Evolutionary conservation across 2,113 vertebrate species (phyloP), one percentile per base, ranked within the genome.

Genomic region (Phyllostomus discolor): DNA sequence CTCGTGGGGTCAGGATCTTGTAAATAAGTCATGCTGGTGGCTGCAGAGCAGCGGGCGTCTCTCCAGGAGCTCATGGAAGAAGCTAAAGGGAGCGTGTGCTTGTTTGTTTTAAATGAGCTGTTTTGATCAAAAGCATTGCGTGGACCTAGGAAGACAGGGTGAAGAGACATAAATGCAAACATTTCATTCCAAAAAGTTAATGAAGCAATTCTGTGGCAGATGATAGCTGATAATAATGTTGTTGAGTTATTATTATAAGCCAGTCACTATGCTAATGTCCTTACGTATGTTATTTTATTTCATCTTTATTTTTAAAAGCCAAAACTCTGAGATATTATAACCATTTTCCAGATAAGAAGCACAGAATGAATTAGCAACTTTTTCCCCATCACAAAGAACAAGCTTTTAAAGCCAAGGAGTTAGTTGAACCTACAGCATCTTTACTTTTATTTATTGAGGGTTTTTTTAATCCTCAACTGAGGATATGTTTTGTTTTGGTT

Each of bases 21-120:
- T 94, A 96, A 95, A 95, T 97, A 95, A 97, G 95, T 97, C 97
- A 96, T 70, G 10, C 70, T 73, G 80, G 96, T 95, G 89, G 70
- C 83, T 87, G 88, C 4, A 91, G 83, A 69, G 80, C 69, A 57
- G 70, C 46, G 54, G 59, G 50, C 24, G 62, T 62, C 94, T 94
- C 95, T 96, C 85, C 67, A 82, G 80, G 81, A 57, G 24, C 28
- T 78, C 78, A 16, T 8, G 5, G n/a, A 95, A 91, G 57, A 93
- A 82, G 70, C 43, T 17, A 7, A 28, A 24, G 22, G 43, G 81
- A 0, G 52, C 64, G 7, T 26, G 7, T 17, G 15, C 52, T 50
- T 2, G 0, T 52, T 69, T 17, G 14, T 80, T 62, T 59, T 70
- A 50, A 72, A n/a, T 5, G 3, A 8, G 31, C 22, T 46, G 12